A percentile compares a stretch with the other conserved stretches of the same genome.
phyloP scores from a whole-genome alignment of 2,888 invertebrate species.

The Junonia oenone region DNA sequence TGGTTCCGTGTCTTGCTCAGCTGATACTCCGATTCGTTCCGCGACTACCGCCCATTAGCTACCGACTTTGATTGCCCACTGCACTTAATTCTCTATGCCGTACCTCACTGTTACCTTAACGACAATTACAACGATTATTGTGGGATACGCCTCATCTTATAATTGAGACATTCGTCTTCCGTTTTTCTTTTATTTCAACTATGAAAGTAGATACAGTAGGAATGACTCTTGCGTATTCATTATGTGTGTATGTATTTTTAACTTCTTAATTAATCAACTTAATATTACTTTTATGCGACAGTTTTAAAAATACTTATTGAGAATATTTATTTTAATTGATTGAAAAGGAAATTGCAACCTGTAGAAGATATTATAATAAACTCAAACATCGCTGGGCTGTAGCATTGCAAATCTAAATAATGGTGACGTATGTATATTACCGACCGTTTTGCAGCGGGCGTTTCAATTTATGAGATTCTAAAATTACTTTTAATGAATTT shows the following conservation, averaged over 20 bases:
- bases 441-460: slow-evolving; percentile 10
- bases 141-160: slow-evolving; percentile 54
- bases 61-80: slow-evolving; percentile 40
- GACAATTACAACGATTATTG: slow-evolving; percentile 62
- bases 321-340: too few species aligned
- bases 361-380: background rate
- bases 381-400: background rate
- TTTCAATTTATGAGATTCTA: slow-evolving; percentile 22
- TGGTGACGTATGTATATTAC: slow-evolving; percentile 11
- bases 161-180: slow-evolving; percentile 40
- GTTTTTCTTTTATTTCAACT: background rate
- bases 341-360: background rate
- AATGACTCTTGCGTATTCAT: too few species aligned
- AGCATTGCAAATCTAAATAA: slow-evolving; percentile 6
- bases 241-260: too few species aligned
- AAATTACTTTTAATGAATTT: slow-evolving; percentile 33
- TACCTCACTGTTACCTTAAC: slow-evolving; percentile 54
- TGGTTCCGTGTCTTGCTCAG: slow-evolving; percentile 41
- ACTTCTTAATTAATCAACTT: too few species aligned
- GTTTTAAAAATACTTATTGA: too few species aligned
- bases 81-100: slow-evolving; percentile 61
- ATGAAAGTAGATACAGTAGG: background rate
- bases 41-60: slow-evolving; percentile 59
- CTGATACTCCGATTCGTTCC: slow-evolving; percentile 44
- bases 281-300: too few species aligned